Percentiles rank a stretch among this genome's conserved stretches.
phyloP scores from a whole-genome alignment of 2,888 invertebrate genomes.

The Drosophila rellima region DNA sequence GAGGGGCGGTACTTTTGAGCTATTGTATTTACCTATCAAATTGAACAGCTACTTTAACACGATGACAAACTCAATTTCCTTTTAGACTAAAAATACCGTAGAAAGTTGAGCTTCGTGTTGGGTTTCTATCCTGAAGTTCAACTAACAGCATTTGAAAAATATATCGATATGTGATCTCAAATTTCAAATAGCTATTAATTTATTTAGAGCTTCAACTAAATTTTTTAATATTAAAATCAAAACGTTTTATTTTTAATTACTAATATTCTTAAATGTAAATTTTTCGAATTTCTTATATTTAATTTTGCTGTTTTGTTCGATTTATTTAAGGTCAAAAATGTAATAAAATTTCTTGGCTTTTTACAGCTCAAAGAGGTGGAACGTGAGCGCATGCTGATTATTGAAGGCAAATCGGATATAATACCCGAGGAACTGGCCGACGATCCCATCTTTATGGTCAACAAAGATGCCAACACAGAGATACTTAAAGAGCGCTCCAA shows the following conservation, averaged over 20 bases:
- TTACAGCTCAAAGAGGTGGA: slow-evolving; percentile 87
- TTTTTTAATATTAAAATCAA: too few species aligned
- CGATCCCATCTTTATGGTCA: slow-evolving; percentile 88
- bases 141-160: background rate
- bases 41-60: slow-evolving; percentile 3
- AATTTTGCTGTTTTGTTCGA: background rate
- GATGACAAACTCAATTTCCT: slow-evolving; percentile 1
- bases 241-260: too few species aligned
- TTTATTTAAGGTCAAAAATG: background rate
- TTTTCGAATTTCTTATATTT: too few species aligned
- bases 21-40: background rate
- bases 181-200: too few species aligned
- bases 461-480: slow-evolving; percentile 86
- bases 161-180: too few species aligned
- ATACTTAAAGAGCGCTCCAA: slow-evolving; percentile 87
- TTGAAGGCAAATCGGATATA: slow-evolving; percentile 87
- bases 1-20: background rate
- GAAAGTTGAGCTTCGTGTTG: background rate
- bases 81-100: background rate
- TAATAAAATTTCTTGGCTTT: background rate
- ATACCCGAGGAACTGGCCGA: slow-evolving; percentile 88
- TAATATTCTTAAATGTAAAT: too few species aligned
- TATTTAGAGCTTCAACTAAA: too few species aligned
- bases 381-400: slow-evolving; percentile 88
- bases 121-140: background rate